Evolutionary conservation across 2,113 vertebrate genomes (phyloP).

Genomic region (Sminthopsis crassicaudata): DNA sequence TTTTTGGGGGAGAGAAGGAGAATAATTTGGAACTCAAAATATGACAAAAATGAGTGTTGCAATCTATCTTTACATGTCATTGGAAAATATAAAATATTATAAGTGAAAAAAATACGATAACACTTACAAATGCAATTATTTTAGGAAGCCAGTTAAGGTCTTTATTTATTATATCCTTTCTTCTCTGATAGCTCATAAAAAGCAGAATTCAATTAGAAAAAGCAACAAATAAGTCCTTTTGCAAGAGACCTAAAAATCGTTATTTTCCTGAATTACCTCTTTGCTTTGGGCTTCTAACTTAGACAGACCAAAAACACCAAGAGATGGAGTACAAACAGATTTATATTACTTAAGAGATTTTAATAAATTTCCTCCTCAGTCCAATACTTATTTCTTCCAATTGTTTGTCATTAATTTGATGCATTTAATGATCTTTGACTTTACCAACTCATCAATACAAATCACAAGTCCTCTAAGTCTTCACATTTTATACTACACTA

Average conservation of each 20-base stretch:
- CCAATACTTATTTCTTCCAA: background rate
- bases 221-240: background rate
- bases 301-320: too few relatives aligned
- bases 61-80: too few relatives aligned
- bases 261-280: background rate
- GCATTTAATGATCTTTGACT: background rate
- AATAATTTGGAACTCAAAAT: too few relatives aligned
- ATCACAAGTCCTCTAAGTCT: background rate
- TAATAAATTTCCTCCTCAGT: background rate
- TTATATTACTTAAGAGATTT: background rate
- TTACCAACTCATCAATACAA: background rate
- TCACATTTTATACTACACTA: background rate
- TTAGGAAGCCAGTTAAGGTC: background rate
- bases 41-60: too few relatives aligned
- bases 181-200: background rate
- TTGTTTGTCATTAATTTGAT: background rate
- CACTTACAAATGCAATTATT: background rate
- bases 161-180: background rate
- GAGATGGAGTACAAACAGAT: background rate
- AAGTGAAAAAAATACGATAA: too few relatives aligned
- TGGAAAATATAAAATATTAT: too few relatives aligned
- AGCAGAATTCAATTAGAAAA: background rate
- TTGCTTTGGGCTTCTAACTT: background rate
- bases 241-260: background rate
- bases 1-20: too few relatives aligned